Evolutionary conservation across 2,113 vertebrate species (phyloP).

Genomic region (Tor tambroides): DNA sequence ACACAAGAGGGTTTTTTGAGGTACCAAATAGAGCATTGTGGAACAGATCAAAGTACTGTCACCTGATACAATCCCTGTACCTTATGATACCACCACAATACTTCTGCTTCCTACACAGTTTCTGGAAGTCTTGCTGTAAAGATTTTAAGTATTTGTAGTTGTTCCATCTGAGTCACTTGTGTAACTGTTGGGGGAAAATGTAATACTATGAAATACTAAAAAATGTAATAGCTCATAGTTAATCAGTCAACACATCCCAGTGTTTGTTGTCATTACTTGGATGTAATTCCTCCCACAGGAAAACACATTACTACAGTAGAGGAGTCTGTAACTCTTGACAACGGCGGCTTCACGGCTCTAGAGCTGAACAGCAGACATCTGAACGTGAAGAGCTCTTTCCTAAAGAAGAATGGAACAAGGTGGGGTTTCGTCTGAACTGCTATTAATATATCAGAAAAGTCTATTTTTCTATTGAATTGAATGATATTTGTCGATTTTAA

Average conservation of each 20-base stretch:
- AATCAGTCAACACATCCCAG: not conserved
- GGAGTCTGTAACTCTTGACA: constrained; percentile 90
- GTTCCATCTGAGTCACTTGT: not conserved
- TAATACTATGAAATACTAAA: not conserved
- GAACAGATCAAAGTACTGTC: too few relatives aligned
- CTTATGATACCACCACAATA: not conserved
- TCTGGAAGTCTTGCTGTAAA: not conserved
- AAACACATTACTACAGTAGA: constrained; percentile 75
- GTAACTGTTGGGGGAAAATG: not conserved
- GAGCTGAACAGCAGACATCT: constrained; percentile 93
- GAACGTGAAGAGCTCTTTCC: constrained; percentile 90
- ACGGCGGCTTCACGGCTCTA: constrained; percentile 90
- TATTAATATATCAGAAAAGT: not conserved
- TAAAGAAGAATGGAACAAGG: constrained; percentile 94
- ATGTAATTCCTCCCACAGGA: constrained; percentile 3
- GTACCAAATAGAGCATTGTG: not conserved
- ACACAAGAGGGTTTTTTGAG: too few relatives aligned
- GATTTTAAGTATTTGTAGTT: not conserved
- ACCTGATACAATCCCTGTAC: too few relatives aligned
- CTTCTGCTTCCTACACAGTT: not conserved
- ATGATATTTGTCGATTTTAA: too few relatives aligned
- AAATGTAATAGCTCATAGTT: not conserved
- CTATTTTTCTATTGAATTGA: too few relatives aligned
- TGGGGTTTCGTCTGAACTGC: constrained; percentile 55
- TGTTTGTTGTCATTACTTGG: not conserved